Evolutionary conservation across 23 tunicate species (phyloP).

Genomic region (Ciona savignyi): DNA sequence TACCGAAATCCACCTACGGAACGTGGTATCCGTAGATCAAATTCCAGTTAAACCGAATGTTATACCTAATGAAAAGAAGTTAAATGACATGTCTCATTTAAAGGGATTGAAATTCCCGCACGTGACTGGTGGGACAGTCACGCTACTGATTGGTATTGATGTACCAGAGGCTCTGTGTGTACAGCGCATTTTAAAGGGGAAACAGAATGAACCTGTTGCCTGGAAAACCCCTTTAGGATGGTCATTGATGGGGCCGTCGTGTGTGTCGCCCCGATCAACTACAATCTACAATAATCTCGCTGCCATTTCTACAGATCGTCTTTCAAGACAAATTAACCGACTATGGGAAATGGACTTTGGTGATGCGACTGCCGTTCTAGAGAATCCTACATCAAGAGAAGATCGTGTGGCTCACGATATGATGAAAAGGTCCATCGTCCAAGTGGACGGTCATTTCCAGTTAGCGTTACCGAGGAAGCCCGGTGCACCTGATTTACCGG

Average conservation of each 20-base stretch:
- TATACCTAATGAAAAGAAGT: not conserved
- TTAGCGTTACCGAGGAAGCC: conserved; percentile 7
- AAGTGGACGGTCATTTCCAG: conserved; percentile 6
- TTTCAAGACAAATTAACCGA: not conserved
- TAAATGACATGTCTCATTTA: not conserved
- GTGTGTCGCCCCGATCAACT: not conserved
- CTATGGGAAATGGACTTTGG: conserved; percentile 6
- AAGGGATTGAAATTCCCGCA: conserved; percentile 9
- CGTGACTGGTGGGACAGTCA: not conserved
- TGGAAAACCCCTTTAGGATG: conserved; percentile 14
- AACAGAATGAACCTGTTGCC: not conserved
- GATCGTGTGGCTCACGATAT: not conserved
- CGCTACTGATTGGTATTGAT: conserved; percentile 14
- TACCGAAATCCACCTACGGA: not conserved
- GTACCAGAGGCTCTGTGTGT: conserved; percentile 6
- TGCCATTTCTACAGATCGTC: too few relatives aligned
- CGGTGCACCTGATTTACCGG: not conserved
- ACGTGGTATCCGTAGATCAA: not conserved
- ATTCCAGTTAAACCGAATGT: conserved; percentile 5
- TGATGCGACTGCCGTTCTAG: not conserved
- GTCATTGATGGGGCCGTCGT: conserved; percentile 6
- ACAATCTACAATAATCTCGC: not conserved
- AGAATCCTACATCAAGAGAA: conserved; percentile 6
- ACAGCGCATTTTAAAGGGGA: not conserved
- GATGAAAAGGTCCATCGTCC: conserved; percentile 5